Evolutionary conservation across 2,797 vertebrate species (phyloP).

Genomic region (Stomatorhinus walkeri): DNA sequence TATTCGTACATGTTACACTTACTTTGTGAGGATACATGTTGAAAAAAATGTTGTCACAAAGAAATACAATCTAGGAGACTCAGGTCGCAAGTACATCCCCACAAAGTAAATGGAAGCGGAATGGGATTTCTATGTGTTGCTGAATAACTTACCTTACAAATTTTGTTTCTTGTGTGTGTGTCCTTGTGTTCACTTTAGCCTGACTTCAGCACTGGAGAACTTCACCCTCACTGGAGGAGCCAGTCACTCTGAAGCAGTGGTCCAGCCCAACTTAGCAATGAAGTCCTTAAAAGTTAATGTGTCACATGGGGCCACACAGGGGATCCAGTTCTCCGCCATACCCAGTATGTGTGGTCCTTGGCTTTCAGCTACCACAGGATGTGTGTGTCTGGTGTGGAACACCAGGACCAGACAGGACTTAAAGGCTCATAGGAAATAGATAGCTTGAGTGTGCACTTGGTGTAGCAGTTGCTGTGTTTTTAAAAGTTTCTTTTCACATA

Average conservation of each 20-base stretch:
- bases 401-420: neutral
- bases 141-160: neutral
- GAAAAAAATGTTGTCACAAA: neutral
- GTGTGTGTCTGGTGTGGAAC: neutral
- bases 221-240: constrained; percentile 31
- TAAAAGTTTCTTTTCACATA: neutral
- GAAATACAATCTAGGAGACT: neutral
- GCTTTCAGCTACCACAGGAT: neutral
- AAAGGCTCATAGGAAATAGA: neutral
- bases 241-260: constrained; percentile 27
- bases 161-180: neutral
- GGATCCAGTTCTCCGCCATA: constrained; percentile 43
- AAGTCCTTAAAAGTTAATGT: constrained; percentile 32
- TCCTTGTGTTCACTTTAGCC: constrained; percentile 30
- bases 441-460: neutral
- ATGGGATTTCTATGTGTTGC: neutral
- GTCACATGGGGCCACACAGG: neutral
- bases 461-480: neutral
- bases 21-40: neutral
- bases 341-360: constrained; percentile 32
- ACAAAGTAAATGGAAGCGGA: neutral
- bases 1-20: neutral
- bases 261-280: constrained; percentile 52
- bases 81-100: neutral
- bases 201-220: constrained; percentile 41